Conservation (phyloP, 2,888 invertebrate genomes). For the Pedicia rivosa region DNA sequence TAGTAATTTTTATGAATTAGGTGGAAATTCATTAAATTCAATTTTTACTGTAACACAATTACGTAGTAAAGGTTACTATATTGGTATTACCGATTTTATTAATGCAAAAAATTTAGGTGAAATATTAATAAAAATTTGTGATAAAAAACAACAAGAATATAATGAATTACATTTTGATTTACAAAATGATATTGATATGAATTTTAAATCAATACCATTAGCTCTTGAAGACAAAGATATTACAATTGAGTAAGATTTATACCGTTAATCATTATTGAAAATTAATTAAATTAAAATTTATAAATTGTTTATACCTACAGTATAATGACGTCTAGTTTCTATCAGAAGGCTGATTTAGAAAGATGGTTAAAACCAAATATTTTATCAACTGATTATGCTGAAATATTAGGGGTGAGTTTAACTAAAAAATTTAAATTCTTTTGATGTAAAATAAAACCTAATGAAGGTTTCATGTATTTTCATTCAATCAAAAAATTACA, state of each 20-base stretch:
- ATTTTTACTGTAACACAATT: constrained; percentile 65
- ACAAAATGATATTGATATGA: constrained; percentile 17
- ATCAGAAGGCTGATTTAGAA: constrained; percentile 72
- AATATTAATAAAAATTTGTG: constrained; percentile 42
- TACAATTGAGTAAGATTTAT: constrained; percentile 49
- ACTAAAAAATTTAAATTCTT: background rate
- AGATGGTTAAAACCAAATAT: constrained; percentile 59
- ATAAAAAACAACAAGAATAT: constrained; percentile 10
- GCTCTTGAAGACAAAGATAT: constrained; percentile 41
- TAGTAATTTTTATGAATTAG: constrained; percentile 68
- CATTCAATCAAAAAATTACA: background rate
- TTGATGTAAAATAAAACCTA: background rate
- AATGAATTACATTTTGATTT: constrained; percentile 33
- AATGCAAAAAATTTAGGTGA: constrained; percentile 52
- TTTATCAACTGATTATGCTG: constrained; percentile 47
- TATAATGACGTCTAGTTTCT: constrained; percentile 72
- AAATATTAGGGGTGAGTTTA: constrained; percentile 37
- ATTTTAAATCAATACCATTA: constrained; percentile 23
- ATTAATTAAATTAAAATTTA: constrained; percentile 1
- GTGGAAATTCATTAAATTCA: constrained; percentile 77
- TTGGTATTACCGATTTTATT: constrained; percentile 72
- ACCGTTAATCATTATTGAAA: background rate
- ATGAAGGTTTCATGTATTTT: background rate
- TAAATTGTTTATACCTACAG: constrained; percentile 30
- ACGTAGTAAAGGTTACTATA: constrained; percentile 58